Base-by-base conservation (phyloP, 2,797 vertebrate species). In the Myotis daubentonii region DNA sequence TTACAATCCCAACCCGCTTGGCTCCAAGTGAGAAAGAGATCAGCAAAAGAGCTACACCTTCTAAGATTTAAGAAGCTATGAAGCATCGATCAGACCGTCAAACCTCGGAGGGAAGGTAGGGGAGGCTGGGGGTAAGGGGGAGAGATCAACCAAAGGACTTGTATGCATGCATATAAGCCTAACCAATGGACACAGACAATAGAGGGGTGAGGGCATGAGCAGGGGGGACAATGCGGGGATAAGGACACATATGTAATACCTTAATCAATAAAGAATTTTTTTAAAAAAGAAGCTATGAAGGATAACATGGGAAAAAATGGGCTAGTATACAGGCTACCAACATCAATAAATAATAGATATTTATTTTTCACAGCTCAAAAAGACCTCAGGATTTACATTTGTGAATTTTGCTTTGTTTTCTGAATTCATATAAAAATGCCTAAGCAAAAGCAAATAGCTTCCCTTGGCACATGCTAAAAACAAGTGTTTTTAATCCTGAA, bases 401-500 rank as follows among this genome's bases (percentile, higher is more conserved):
- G 4, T 78, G 38, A 87, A 7, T 65, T 92, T 92, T 86, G 65
- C 83, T 94, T 95, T 49, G 28, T 83, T 92, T 96, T 92, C 66
- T n/a, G 60, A 71, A 57, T 74, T 76, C 65, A 16, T 65, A 10
- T 76, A 72, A 38, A 51, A 93, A 82, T 93, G 83, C 38, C 49
- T 85, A 66, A 88, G 53, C 60, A 78, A 84, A 94, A 65, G 15
- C 72, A 53, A 49, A n/a, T 19, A 47, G 44, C 71, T 51, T 93
- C 94, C 30, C 41, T 86, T 85, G 83, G 66, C 38, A 91, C 28
- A n/a, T 28, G 8, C 36, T 79, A 51, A 79, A 78, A 94, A 57
- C 60, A 92, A 89, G 25, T 89, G 57, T 57, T 96, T 97, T 97
- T 96, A 92, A 96, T 95, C 66, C 83, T 94, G 55, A 92, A 41